Base-by-base conservation (phyloP, 2,113 vertebrate species). In the Myotis yumanensis region DNA sequence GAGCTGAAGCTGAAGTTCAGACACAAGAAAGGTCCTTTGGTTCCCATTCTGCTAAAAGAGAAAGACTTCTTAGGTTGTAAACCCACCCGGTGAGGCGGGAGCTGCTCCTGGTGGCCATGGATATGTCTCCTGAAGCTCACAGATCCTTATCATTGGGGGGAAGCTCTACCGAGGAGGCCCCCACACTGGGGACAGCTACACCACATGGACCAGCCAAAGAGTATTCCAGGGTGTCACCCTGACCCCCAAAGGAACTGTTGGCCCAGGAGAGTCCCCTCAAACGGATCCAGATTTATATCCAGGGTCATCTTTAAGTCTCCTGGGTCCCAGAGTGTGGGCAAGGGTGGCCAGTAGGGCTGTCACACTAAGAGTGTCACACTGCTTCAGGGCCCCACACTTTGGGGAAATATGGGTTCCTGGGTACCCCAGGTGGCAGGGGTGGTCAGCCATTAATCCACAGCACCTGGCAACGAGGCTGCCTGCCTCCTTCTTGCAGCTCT, bases 151-250 rank as follows among this genome's bases (percentile, higher is more conserved):
- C 35, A 30, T 46, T 16, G 18, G 20, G 15, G 22, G 43, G 5
- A 6, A 51, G 20, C 64, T 6, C 7, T 40, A 57, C 20, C 2
- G 0, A 52, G 28, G 30, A 64, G 17, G 0, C 10, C 1, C 12
- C 57, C 23, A 16, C 9, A 18, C 22, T 51, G 11, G 16, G 25
- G 11, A 77, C 16, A 62, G 15, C 17, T 46, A 20, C 20, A 18
- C 23, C 17, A 23, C 64, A 28, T 1, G 66, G 2, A 22, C 37
- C 22, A 57, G 46, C 52, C 54, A 79, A 40, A 79, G 54, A 0
- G 4, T 51, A 28, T 75, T 52, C 68, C 40, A 59, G 4, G 43
- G 30, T 69, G 32, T 80, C 62, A 43, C 23, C 40, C 32, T 43
- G 51, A 4, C 3, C 12, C 46, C 51, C 69, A 3, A 11, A 64